Base-by-base conservation (phyloP, 1,140 invertebrate genomes). In the Drosophila novamexicana region DNA sequence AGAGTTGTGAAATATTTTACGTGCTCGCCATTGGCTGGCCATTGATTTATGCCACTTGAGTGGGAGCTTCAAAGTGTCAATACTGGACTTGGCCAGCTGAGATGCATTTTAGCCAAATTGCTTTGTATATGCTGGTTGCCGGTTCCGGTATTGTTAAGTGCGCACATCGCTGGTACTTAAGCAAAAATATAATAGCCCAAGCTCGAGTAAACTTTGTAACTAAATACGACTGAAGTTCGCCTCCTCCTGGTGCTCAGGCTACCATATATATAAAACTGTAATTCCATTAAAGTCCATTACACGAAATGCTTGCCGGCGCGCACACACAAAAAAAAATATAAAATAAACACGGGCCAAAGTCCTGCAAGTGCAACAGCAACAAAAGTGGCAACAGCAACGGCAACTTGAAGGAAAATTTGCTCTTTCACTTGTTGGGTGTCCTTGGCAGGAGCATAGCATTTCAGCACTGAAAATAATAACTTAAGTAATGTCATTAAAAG, bases 261-360 rank as follows among this genome's bases (percentile, higher is more conserved):
- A 44, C 69, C 56, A 57, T 62, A 58, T 88, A 77, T 83, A 88
- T 86, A 88, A 86, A 81, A 83, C 79, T 83, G 83, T 88, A 88
- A 88, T 88, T 89, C 83, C 83, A 88, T 88, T 88, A 83, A 88
- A 88, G 83, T 88, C 83, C 83, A 86, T 86, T 88, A 86, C 84
- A 86, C 39, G 76, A 86, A 88, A 86, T 74, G 79, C 66, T 77
- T 42, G 59, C 58, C 29, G 10, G 65, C 52, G 56, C 67, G 61
- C 52, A 62, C 74, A 78, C 59, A 68, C 42, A 52, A 37, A 64
- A 32, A 52, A 61, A 49, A 34, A 22, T 7, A 9, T 7, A 37
- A 61, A 69, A 6, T 16, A 32, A 42, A 18, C 32, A 32, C 1
- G 6, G n/a, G n/a, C 8, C 9, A 68, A 36, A 56, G 54, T 16